Base-by-base conservation (phyloP, 2,888 invertebrate genomes). In the Peribatodes rhomboidaria region DNA sequence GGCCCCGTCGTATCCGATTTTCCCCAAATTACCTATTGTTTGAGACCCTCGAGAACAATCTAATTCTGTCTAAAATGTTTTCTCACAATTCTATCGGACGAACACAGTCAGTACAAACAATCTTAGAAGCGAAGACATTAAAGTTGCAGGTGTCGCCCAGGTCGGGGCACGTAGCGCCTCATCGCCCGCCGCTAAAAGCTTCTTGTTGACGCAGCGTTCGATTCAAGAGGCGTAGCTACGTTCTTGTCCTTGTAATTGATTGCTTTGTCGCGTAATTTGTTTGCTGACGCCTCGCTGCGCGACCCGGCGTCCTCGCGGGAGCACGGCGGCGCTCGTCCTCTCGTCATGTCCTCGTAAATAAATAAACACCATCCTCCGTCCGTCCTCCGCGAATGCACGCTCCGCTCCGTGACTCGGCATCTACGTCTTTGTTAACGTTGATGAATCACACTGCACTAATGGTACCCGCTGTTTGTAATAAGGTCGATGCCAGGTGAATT, bases 201-300 rank as follows among this genome's bases (percentile, higher is more conserved):
- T 90, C 84, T 89, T 93, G 90, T 93, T 93, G 92, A 92, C 92
- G 87, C 77, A 92, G 84, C 90, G 87, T 91, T 92, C 89, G 85
- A 87, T 88, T 91, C 82, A 82, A 92, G 90, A 84, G 87, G 84
- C 85, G 78, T 84, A 68, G 69, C 66, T 85, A 84, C 86, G 87
- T 83, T 86, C 87, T 87, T 88, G 89, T 90, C 88, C 88, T 90
- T 88, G 85, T 91, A 93, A 92, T 93, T 93, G 92, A 92, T 93
- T 92, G 92, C 92, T 92, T 92, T 92, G 93, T 92, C 90, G 88
- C 87, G 87, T 92, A 93, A 93, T 93, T 93, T 93, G 92, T 93
- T 93, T 92, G 91, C 81, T 82, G 83, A 83, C 85, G 84, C 79
- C 65, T 73, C 68, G 37, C n/a, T 14, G 55, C 55, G 69, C 68